Evolutionary conservation across 2,797 vertebrate genomes (phyloP), one percentile per base, ranked within the genome.

Genomic region (Lithobates sylvaticus): DNA sequence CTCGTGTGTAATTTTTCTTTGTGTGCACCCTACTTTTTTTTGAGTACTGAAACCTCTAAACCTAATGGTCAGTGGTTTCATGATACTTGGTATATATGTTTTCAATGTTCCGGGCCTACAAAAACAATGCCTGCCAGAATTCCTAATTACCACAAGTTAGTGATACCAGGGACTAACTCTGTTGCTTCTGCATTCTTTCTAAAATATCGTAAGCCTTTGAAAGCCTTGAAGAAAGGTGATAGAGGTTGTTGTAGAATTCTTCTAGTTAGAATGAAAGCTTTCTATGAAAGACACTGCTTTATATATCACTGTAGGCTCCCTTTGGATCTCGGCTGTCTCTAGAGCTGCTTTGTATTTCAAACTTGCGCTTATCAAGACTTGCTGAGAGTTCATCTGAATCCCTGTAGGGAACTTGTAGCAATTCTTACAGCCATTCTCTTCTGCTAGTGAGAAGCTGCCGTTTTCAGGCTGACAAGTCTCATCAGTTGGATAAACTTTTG

Each of bases 361-460:
- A 82, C 78, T 70, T 58, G n/a, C 61, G 39, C 44, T 71, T 64
- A 72, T 82, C 42, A 77, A 23, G 32, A 69, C 50, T 67, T 18
- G 85, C 73, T 82, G 79, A 42, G 73, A 82, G 67, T 64, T 82
- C 61, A 76, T 82, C 78, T 64, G 73, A 61, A 47, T 82, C 79
- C 73, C 78, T 67, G 67, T 71, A 34, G 85, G 73, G 85, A 72
- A 61, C 61, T 58, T 64, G 10, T 69, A 76, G 5, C 67, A 71
- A 39, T 71, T 84, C 76, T 50, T 85, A n/a, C 77, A 50, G 70
- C 70, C 54, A 26, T 67, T 75, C 58, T 79, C n/a, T 27, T 73
- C 65, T 47, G 75, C 68, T 58, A 84, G 29, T 42, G 83, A 72
- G 50, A 71, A 84, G 75, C 83, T 71, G 75, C 47, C 10, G 18